These are phyloP conservation scores for Cordilura impudica DNA, from an alignment of 2,888 invertebrate species.

Conservation along the genomic window DNA sequence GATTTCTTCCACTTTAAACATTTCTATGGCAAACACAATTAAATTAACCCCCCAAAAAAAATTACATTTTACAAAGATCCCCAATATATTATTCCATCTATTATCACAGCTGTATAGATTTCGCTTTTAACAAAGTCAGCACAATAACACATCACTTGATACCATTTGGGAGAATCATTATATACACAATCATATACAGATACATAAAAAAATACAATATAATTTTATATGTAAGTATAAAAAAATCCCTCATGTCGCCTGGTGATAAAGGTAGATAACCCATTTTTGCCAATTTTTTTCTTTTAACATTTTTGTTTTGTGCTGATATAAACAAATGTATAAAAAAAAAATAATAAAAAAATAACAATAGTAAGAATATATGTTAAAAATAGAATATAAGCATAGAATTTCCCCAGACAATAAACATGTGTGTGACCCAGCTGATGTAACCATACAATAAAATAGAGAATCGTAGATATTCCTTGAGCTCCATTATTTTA, in stretches of 20 bases:
- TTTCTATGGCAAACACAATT: too few species aligned
- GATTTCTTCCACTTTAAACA: too few species aligned
- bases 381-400: not conserved
- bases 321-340: constrained; percentile 17
- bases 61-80: too few species aligned
- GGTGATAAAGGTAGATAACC: constrained; percentile 50
- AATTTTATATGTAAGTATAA: constrained; percentile 1
- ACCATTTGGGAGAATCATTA: constrained; percentile 7
- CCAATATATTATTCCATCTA: too few species aligned
- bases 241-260: constrained; percentile 28
- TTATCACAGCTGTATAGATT: not conserved
- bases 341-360: not conserved
- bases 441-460: constrained; percentile 42
- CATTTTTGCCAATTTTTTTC: constrained; percentile 14
- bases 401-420: constrained; percentile 2
- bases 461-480: constrained; percentile 33
- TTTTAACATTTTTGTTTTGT: not conserved
- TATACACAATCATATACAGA: not conserved
- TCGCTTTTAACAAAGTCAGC: constrained; percentile 5
- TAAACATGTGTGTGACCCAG: constrained; percentile 10
- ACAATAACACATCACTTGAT: not conserved
- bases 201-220: not conserved
- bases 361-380: not conserved
- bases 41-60: too few species aligned
- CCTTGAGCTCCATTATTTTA: constrained; percentile 28